Percentiles rank a stretch among this genome's conserved stretches.
Conservation (phyloP, 1,140 invertebrate genomes). For the Ceratosolen solmsi region DNA sequence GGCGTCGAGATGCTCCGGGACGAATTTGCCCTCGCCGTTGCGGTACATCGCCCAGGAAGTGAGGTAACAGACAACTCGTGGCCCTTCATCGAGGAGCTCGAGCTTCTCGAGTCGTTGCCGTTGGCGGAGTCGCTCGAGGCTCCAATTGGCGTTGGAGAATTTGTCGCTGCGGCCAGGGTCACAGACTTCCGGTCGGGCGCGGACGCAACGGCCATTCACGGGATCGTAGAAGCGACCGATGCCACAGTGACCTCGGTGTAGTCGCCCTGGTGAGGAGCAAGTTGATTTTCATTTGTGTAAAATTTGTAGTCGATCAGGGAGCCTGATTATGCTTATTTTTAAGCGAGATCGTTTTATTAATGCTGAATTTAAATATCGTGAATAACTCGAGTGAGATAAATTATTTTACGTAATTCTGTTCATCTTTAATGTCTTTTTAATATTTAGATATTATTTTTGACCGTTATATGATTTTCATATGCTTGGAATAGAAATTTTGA, state of each 20-base stretch:
- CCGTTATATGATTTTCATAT: too few species aligned
- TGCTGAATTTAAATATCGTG: too few species aligned
- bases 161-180: constrained; percentile 57
- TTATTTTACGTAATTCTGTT: too few species aligned
- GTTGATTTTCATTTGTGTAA: too few species aligned
- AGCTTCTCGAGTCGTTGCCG: constrained; percentile 58
- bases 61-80: constrained; percentile 87
- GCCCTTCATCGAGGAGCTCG: constrained; percentile 58
- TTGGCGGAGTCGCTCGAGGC: constrained; percentile 53
- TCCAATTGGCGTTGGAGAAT: constrained; percentile 42
- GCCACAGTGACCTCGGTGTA: constrained; percentile 65
- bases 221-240: constrained; percentile 62
- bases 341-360: too few species aligned
- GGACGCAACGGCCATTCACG: constrained; percentile 55
- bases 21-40: constrained; percentile 86
- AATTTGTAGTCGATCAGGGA: too few species aligned
- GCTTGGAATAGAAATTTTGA: too few species aligned
- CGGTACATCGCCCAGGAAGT: constrained; percentile 92
- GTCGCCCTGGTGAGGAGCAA: constrained; percentile 53
- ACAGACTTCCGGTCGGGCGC: constrained; percentile 61
- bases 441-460: too few species aligned
- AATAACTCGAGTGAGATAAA: too few species aligned
- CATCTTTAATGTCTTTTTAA: too few species aligned
- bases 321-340: too few species aligned
- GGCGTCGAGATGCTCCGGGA: constrained; percentile 87